Evolutionary conservation across 2,797 vertebrate species (phyloP).

Genomic region (Rhinophrynus dorsalis): DNA sequence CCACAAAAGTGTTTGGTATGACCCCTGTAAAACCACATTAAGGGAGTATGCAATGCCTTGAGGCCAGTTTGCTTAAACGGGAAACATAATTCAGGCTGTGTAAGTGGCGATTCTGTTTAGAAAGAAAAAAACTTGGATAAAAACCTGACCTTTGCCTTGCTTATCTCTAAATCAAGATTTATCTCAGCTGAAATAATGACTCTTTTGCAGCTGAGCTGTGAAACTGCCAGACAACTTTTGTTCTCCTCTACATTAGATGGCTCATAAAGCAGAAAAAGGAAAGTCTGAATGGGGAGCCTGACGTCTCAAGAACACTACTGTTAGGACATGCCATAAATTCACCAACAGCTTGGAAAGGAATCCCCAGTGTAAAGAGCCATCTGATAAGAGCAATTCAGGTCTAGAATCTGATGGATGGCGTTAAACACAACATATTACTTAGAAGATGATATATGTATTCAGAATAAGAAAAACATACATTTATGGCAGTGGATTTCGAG

Average conservation of each 20-base stretch:
- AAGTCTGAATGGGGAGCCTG: conserved; percentile 37
- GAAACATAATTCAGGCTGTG: not conserved
- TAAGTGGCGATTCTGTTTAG: not conserved
- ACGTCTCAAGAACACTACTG: conserved; percentile 30
- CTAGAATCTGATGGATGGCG: not conserved
- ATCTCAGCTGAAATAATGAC: conserved; percentile 1
- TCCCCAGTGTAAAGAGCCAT: conserved; percentile 37
- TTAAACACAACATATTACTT: not conserved
- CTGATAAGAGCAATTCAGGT: not conserved
- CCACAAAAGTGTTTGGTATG: not conserved
- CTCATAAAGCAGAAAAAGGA: conserved; percentile 51
- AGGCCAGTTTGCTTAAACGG: not conserved
- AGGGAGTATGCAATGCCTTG: not conserved
- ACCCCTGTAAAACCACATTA: not conserved
- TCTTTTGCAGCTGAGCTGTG: not conserved
- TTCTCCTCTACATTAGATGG: conserved; percentile 39
- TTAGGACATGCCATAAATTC: conserved; percentile 50
- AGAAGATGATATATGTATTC: too few relatives aligned
- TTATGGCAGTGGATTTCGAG: too few relatives aligned
- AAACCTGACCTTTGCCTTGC: conserved; percentile 34
- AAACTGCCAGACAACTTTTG: conserved; percentile 32
- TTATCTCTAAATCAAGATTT: conserved; percentile 37
- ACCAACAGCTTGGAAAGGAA: conserved; percentile 41
- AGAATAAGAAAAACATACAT: too few relatives aligned
- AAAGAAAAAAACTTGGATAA: conserved; percentile 15